phyloP scores from a whole-genome alignment of 2,113 vertebrate genomes.

The Thalassoma bifasciatum region DNA sequence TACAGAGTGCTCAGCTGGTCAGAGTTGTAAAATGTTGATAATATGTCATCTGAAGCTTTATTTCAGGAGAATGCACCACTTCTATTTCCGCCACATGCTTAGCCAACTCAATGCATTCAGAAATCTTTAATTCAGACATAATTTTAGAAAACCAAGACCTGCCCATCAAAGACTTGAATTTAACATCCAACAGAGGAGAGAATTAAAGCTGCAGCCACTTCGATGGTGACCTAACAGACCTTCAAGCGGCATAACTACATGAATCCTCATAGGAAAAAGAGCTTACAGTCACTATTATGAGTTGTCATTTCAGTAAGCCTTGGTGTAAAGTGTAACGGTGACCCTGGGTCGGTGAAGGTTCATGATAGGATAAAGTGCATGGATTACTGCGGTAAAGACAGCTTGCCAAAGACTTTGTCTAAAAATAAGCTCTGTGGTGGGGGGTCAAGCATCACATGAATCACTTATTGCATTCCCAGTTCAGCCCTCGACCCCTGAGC shows the following conservation, averaged over 20 bases:
- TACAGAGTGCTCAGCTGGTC: background rate
- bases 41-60: no score
- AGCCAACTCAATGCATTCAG: background rate
- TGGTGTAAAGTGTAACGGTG: background rate
- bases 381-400: constrained; percentile 44
- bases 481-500: background rate
- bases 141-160: no score
- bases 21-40: background rate
- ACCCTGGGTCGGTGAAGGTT: constrained; percentile 9
- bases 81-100: no score
- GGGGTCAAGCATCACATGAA: constrained; percentile 28
- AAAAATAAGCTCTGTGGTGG: constrained; percentile 35
- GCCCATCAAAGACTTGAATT: no score
- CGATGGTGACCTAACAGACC: no score
- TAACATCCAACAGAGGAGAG: no score
- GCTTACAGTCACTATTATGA: background rate
- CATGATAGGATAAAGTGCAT: constrained; percentile 30
- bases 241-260: no score
- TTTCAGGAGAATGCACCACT: no score
- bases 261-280: background rate
- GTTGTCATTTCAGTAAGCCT: background rate
- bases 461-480: background rate
- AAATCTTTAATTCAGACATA: background rate
- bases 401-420: constrained; percentile 10
- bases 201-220: no score